Evolutionary conservation across 2,797 vertebrate genomes (phyloP).

Genomic region (Martes flavigula): DNA sequence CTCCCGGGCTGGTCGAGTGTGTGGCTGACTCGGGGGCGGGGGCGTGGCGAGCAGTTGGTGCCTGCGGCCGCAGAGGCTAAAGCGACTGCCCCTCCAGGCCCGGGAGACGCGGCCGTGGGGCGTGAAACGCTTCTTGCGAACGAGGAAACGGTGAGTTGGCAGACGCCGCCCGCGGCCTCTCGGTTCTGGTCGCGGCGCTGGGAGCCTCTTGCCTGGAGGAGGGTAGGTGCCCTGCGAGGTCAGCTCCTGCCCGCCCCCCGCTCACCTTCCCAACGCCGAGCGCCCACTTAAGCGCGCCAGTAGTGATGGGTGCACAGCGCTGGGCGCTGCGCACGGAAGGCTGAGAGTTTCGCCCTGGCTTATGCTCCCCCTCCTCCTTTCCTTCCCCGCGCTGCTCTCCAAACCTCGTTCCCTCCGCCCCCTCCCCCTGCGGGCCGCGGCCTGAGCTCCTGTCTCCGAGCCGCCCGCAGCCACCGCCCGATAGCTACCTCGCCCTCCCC

Average conservation of each 20-base stretch:
- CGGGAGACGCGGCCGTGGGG: constrained; percentile 80
- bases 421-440: constrained; percentile 67
- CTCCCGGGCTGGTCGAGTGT: not conserved
- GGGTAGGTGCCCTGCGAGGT: not conserved
- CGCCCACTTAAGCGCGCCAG: not conserved
- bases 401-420: not conserved
- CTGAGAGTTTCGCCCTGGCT: constrained; percentile 85
- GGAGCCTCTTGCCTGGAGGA: not conserved
- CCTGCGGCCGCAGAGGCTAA: constrained; percentile 9
- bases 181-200: constrained; percentile 79
- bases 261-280: not conserved
- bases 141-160: constrained; percentile 89
- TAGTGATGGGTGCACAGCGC: constrained; percentile 68
- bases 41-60: not conserved
- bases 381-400: not conserved
- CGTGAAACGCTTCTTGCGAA: constrained; percentile 84
- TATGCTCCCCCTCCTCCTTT: not conserved
- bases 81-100: constrained; percentile 71
- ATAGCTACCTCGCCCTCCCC: constrained; percentile 84
- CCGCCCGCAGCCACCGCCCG: not conserved
- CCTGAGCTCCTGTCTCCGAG: constrained; percentile 65
- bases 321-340: constrained; percentile 79
- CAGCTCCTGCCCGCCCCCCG: not conserved
- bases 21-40: not conserved
- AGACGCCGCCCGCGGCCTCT: constrained; percentile 83